A percentile compares a stretch with the other conserved stretches of the same genome.
These are phyloP conservation scores for Drosophila austrosaltans DNA, from an alignment of 2,888 invertebrate species.

Conservation along the genomic window DNA sequence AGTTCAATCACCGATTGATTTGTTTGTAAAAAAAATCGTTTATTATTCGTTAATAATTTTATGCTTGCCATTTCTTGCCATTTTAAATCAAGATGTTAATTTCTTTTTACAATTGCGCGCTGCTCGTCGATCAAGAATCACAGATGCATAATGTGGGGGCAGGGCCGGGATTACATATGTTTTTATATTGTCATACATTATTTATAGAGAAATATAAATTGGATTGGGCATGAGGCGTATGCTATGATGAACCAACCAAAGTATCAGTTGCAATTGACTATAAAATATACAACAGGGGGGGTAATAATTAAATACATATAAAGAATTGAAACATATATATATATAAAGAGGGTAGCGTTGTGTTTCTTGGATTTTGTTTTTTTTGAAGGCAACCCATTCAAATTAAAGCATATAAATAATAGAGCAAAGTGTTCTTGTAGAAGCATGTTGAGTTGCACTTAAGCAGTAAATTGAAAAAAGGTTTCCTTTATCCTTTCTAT, in stretches of 20 bases:
- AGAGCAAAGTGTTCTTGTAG: slow-evolving; percentile 1
- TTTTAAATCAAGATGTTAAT: slow-evolving; percentile 15
- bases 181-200: slow-evolving; percentile 23
- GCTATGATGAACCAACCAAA: slow-evolving; percentile 61
- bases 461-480: background rate
- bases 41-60: slow-evolving; percentile 11
- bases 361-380: background rate
- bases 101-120: slow-evolving; percentile 46
- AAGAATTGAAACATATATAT: background rate
- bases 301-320: background rate
- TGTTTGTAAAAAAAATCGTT: slow-evolving; percentile 19
- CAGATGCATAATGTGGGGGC: slow-evolving; percentile 54
- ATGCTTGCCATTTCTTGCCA: slow-evolving; percentile 4
- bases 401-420: background rate
- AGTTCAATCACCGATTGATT: slow-evolving; percentile 30
- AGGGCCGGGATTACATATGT: background rate
- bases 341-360: background rate
- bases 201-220: slow-evolving; percentile 30
- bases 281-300: slow-evolving; percentile 56
- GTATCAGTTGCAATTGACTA: slow-evolving; percentile 67
- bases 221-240: slow-evolving; percentile 22
- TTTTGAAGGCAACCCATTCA: background rate
- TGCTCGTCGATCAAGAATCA: slow-evolving; percentile 67
- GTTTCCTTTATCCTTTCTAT: slow-evolving; percentile 15
- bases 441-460: slow-evolving; percentile 23